Conservation (phyloP, 2,888 invertebrate genomes). For the Hoplodrina ambigua region DNA sequence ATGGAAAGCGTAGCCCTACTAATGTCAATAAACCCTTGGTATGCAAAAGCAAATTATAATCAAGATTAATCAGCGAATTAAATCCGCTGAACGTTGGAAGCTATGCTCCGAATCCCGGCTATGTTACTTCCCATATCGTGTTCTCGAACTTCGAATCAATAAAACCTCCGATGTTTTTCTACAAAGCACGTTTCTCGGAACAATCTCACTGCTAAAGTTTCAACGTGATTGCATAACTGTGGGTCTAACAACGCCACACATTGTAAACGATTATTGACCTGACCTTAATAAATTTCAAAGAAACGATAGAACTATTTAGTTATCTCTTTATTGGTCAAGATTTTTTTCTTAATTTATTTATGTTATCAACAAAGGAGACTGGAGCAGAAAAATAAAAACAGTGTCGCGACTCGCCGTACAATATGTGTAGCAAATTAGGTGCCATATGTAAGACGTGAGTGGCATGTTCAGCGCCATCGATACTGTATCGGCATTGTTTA, state of each 20-base stretch:
- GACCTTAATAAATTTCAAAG: conserved; percentile 78
- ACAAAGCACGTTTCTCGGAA: conserved; percentile 88
- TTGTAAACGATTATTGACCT: conserved; percentile 82
- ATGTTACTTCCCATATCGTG: conserved; percentile 81
- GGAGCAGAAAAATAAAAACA: conserved; percentile 27
- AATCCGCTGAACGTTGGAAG: conserved; percentile 71
- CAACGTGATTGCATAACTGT: conserved; percentile 85
- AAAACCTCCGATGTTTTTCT: conserved; percentile 85
- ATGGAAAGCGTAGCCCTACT: conserved; percentile 52
- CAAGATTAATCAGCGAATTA: conserved; percentile 69
- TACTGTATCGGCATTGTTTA: conserved; percentile 54
- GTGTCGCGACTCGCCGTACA: conserved; percentile 33
- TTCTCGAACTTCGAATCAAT: conserved; percentile 76
- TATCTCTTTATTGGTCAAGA: conserved; percentile 58
- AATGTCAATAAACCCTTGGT: conserved; percentile 64
- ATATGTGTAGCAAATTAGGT: conserved; percentile 66
- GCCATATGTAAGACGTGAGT: conserved; percentile 60
- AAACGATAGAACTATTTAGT: conserved; percentile 66
- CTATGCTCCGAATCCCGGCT: conserved; percentile 81
- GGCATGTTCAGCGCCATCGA: conserved; percentile 51
- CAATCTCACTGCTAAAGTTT: conserved; percentile 79
- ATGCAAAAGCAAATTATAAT: conserved; percentile 61
- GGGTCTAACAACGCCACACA: conserved; percentile 75
- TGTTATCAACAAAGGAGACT: conserved; percentile 35
- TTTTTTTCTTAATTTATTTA: conserved; percentile 38